Base-by-base conservation (phyloP, 2,113 vertebrate genomes). In the Myrmophylax atrothorax region DNA sequence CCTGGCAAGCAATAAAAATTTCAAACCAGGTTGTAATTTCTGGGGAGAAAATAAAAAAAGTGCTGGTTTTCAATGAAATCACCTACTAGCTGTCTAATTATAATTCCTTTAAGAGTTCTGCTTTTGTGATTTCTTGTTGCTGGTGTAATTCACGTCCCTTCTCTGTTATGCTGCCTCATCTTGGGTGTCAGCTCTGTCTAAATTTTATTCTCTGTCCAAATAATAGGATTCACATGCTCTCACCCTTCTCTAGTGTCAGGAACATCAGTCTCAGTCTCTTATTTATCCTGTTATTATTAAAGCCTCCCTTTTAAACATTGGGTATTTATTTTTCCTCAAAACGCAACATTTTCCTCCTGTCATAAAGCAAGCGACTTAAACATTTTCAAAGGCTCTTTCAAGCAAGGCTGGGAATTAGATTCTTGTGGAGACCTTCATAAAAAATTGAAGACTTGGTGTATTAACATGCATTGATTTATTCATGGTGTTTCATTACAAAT, bases 381-480 rank as follows among this genome's bases (percentile, higher is more conserved):
- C 85, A 93, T 97, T 97, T 97, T 97, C 97, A 96, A 96, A 97
- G 96, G 53, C 84, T 91, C 87, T 96, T 97, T 96, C 94, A 95
- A 31, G 96, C 96, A 96, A 96, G 93, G 87, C 95, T 90, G 85
- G 87, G 97, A 98, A 97, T 98, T 97, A 96, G 93, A 96, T 98
- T 97, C 84, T 97, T 77, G 82, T 75, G 82, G 94, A 97, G 90
- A 74, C 89, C 96, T 97, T 98, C 96, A 98, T 98, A 97, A 98
- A 98, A 98, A 97, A 97, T 98, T 93, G 96, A 98, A 97, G 97
- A 70, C 93, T 94, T 85, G 60, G 53, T 97, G 95, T 98, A 98
- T 98, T 98, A 98, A 98, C 98, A 98, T 98, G 97, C 97, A 98
- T 98, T 98, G 98, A 99, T 97, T 98, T 98, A 98, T 98, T 99